Base-by-base conservation (phyloP, 2,888 invertebrate genomes). In the Chelonus formosanus region DNA sequence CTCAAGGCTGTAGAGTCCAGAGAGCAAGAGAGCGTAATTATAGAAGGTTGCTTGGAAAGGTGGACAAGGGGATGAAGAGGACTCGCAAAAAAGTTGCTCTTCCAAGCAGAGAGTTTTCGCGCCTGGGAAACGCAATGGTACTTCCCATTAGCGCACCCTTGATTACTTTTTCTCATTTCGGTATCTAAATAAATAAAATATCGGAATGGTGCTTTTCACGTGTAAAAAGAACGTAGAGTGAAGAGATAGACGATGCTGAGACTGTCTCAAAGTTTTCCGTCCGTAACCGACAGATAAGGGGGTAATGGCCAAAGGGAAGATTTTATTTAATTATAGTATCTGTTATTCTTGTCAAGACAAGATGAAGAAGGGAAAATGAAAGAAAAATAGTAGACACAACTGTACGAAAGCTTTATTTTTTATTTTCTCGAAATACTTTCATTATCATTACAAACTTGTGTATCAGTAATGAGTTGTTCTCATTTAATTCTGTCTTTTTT, bases 181-280 rank as follows among this genome's bases (percentile, higher is more conserved):
- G 77, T 75, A 79, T 84, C 82, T 82, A 80, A 84, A 83, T 84
- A 84, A 84, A 84, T 84, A 84, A 84, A 84, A 83, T 83, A 84
- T 83, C 79, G 78, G 75, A 71, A 76, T 80, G 36, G 40, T 63
- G 20, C 52, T 45, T 59, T 32, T 55, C 50, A 47, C n/a, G 53
- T 52, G 44, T 40, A 53, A 36, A 52, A 53, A 40, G 31, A 43
- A 52, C 8, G 10, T 48, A 55, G 55, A 58, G 63, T 20, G 20
- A 20, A 20, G 20, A 20, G 20, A 20, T 20, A 20, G 20, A 20
- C 20, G 20, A 20, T 20, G 20, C 20, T 20, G 57, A 52, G 66
- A 59, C 57, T 48, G 35, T 54, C 48, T 56, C 55, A 56, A 68
- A 68, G 53, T 67, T 66, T 69, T 58, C 70, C 78, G 77, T 79